These are phyloP conservation scores for Teleogryllus oceanicus DNA, from an alignment of 2,888 invertebrate species.

Conservation along the genomic window DNA sequence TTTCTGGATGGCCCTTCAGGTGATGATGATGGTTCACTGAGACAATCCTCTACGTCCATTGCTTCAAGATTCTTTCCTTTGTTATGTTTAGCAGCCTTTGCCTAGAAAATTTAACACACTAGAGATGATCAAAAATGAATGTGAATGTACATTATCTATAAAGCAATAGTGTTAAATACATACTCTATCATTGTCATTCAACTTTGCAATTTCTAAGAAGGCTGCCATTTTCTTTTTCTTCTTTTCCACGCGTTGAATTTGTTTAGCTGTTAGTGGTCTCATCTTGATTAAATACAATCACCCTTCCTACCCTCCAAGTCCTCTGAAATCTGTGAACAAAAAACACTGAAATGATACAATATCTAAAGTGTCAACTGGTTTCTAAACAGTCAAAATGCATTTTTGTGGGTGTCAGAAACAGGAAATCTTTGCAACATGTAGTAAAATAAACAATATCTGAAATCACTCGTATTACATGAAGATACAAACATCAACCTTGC, in stretches of 20 bases:
- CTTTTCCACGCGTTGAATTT: constrained; percentile 56
- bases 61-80: constrained; percentile 20
- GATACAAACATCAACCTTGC: too few species aligned
- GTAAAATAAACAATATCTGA: too few species aligned
- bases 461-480: too few species aligned
- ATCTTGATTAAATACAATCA: constrained; percentile 39
- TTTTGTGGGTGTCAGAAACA: too few species aligned
- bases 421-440: too few species aligned
- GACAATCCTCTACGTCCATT: constrained; percentile 19
- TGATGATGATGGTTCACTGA: background rate
- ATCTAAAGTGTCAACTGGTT: too few species aligned
- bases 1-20: constrained; percentile 26
- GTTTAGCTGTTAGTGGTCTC: constrained; percentile 52
- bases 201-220: constrained; percentile 56
- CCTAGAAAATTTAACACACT: constrained; percentile 11
- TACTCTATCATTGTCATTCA: constrained; percentile 58
- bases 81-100: constrained; percentile 20
- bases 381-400: too few species aligned
- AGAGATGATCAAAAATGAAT: background rate
- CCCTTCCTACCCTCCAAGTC: constrained; percentile 20
- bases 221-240: constrained; percentile 63
- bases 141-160: background rate
- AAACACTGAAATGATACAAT: background rate
- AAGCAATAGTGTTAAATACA: background rate
- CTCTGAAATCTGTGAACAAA: background rate